These are phyloP conservation scores for Zaprionus bogoriensis DNA, from an alignment of 2,888 invertebrate species.

Conservation along the genomic window DNA sequence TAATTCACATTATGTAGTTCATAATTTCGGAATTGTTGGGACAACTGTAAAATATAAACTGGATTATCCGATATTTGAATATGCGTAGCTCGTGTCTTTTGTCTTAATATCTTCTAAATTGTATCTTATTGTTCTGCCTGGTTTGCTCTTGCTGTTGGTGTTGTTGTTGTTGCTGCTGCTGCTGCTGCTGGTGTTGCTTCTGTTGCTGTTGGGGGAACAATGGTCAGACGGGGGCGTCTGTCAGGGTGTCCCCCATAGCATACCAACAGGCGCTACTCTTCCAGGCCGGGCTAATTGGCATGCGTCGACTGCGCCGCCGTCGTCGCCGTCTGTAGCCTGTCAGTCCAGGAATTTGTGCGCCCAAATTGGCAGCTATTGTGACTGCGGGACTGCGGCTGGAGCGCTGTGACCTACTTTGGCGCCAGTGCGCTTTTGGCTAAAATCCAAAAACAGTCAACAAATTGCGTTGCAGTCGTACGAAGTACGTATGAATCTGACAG, in stretches of 20 bases:
- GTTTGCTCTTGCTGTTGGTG: no score
- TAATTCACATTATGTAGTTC: slow-evolving; percentile 9
- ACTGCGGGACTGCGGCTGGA: slow-evolving; percentile 24
- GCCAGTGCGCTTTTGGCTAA: slow-evolving; percentile 70
- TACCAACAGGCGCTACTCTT: slow-evolving; percentile 40
- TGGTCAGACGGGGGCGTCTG: background rate
- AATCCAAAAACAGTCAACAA: slow-evolving; percentile 69
- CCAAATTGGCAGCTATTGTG: slow-evolving; percentile 75
- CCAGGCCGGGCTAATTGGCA: slow-evolving; percentile 64
- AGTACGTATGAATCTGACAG: slow-evolving; percentile 23
- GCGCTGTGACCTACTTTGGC: slow-evolving; percentile 69
- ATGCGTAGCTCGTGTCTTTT: slow-evolving; percentile 1
- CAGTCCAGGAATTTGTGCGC: slow-evolving; percentile 69
- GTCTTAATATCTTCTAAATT: background rate
- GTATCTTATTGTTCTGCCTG: background rate
- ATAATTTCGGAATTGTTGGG: slow-evolving; percentile 20
- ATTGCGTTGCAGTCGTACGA: slow-evolving; percentile 14
- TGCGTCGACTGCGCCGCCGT: slow-evolving; percentile 42
- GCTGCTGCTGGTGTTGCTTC: no score
- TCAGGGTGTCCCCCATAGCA: slow-evolving; percentile 16
- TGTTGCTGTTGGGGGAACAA: slow-evolving; percentile 13
- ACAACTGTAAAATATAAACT: slow-evolving; percentile 30
- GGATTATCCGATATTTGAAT: slow-evolving; percentile 3
- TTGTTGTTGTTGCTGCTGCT: no score
- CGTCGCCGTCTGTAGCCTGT: slow-evolving; percentile 64